Base-by-base conservation (phyloP, 2,888 invertebrate species). In the Rhogogaster chlorosoma region DNA sequence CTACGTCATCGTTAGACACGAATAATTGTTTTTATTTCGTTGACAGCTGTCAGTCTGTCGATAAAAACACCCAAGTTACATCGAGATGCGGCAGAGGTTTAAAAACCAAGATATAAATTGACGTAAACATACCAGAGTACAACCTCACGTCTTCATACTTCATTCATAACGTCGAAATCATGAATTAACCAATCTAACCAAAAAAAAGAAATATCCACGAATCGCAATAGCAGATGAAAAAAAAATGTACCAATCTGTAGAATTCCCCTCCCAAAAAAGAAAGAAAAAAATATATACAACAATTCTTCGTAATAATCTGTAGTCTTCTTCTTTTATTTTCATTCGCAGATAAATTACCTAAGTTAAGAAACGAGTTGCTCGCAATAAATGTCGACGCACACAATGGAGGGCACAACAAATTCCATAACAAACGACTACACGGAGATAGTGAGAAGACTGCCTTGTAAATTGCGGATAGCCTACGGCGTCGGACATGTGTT, bases 401-500 rank as follows among this genome's bases (percentile, higher is more conserved):
- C 38, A 85, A 92, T 92, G 92, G 91, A 92, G 26, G 86, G 64
- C 18, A 84, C 86, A 80, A 86, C 71, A 42, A 89, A 89, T 84
- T 83, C 87, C 7, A 75, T 89, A 45, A 87, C 86, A 45, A 89
- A 94, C 87, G 94, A 94, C 88, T 94, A 94, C 86, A 94, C 94
- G 1, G 95, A 95, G 90, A 93, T 95, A 61, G 94, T 94, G 84
- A 91, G 93, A 80, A 91, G 94, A 75, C 89, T 95, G 53, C 93
- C 94, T 10, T 87, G 91, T 22, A 92, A 91, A 84, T 89, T 93
- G 84, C 94, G 94, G 89, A 87, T 97, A 26, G 95, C 96, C 0
- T 97, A 96, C 93, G 95, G 96, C 64, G 95, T 98, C 82, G 98
- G 99, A 0, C 98, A 99, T 94, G 96, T 98, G 80, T 95, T 98